Percentiles rank a stretch among this genome's conserved stretches.
phyloP scores from a whole-genome alignment of 92 coral and sea anemone species.

The Epizoanthus scotinus region DNA sequence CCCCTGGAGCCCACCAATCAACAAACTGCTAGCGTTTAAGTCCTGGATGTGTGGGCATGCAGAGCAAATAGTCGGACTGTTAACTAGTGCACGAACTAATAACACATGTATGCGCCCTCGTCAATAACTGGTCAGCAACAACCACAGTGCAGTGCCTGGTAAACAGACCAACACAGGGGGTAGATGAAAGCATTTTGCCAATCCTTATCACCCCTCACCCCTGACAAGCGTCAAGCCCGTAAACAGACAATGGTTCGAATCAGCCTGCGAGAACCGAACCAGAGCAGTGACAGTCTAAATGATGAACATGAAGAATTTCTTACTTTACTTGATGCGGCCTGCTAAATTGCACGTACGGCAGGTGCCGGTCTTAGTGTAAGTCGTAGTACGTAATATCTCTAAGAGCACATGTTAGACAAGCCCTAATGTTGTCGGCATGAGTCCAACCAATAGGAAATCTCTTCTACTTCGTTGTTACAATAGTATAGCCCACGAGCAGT shows the following conservation, averaged over 20 bases:
- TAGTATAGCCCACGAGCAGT: not conserved
- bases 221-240: slow-evolving; percentile 26
- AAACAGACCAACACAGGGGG: slow-evolving; percentile 9
- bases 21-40: slow-evolving; percentile 30
- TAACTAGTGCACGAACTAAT: slow-evolving; percentile 34
- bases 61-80: slow-evolving; percentile 7
- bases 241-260: slow-evolving; percentile 32
- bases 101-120: slow-evolving; percentile 29
- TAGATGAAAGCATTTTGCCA: slow-evolving; percentile 11
- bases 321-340: slow-evolving; percentile 36
- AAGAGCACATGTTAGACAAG: slow-evolving; percentile 16
- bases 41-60: slow-evolving; percentile 2
- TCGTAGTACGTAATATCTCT: slow-evolving; percentile 32
- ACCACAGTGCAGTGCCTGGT: slow-evolving; percentile 9
- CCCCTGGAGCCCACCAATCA: slow-evolving; percentile 29
- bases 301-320: slow-evolving; percentile 27
- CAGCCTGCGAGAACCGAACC: slow-evolving; percentile 24
- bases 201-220: slow-evolving; percentile 21
- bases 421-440: slow-evolving; percentile 24
- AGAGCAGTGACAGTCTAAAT: slow-evolving; percentile 12
- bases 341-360: slow-evolving; percentile 38
- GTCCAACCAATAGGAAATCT: slow-evolving; percentile 12
- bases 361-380: slow-evolving; percentile 18
- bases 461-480: slow-evolving; percentile 1
- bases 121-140: slow-evolving; percentile 14